A percentile compares a stretch with the other conserved stretches of the same genome.
phyloP scores from a whole-genome alignment of 2,113 vertebrate genomes.

The Bujurquina vittata region DNA sequence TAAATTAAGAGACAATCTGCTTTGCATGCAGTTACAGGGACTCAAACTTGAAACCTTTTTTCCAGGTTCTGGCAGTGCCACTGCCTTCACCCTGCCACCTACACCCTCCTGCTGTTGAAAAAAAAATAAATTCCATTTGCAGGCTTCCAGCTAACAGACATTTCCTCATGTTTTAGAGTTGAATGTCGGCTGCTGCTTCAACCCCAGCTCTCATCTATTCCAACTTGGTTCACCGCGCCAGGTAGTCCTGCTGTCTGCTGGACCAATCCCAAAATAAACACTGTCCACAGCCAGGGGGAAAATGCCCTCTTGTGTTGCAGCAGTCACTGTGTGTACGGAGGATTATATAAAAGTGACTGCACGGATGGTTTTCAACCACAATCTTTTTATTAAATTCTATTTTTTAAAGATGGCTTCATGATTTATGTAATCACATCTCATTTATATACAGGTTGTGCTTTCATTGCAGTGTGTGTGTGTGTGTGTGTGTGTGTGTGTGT shows the following conservation, averaged over 20 bases:
- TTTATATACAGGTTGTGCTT: not conserved
- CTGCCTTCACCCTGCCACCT: slow-evolving; percentile 31
- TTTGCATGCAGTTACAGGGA: not conserved
- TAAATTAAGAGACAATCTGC: not conserved
- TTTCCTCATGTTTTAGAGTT: slow-evolving; percentile 72
- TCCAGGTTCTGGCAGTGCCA: not conserved
- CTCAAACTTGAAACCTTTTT: slow-evolving; percentile 13
- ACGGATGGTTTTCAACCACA: not conserved
- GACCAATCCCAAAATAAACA: slow-evolving; percentile 74
- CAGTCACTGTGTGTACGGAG: slow-evolving; percentile 21
- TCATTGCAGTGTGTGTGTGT: not conserved
- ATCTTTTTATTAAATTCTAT: not conserved
- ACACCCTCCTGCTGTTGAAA: slow-evolving; percentile 31
- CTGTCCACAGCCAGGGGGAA: slow-evolving; percentile 55
- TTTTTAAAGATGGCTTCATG: not conserved
- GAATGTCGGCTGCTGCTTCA: slow-evolving; percentile 51
- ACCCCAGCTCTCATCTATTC: slow-evolving; percentile 67
- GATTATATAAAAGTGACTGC: slow-evolving; percentile 55
- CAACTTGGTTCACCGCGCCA: slow-evolving; percentile 59
- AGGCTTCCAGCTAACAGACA: slow-evolving; percentile 66
- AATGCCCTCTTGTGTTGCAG: slow-evolving; percentile 64
- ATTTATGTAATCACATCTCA: not conserved
- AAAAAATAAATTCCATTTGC: slow-evolving; percentile 47
- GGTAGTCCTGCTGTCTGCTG: slow-evolving; percentile 75
- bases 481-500: not conserved